These are phyloP conservation scores for Tonatia bakeri DNA, from an alignment of 2,113 vertebrate genomes.

Conservation along the genomic window DNA sequence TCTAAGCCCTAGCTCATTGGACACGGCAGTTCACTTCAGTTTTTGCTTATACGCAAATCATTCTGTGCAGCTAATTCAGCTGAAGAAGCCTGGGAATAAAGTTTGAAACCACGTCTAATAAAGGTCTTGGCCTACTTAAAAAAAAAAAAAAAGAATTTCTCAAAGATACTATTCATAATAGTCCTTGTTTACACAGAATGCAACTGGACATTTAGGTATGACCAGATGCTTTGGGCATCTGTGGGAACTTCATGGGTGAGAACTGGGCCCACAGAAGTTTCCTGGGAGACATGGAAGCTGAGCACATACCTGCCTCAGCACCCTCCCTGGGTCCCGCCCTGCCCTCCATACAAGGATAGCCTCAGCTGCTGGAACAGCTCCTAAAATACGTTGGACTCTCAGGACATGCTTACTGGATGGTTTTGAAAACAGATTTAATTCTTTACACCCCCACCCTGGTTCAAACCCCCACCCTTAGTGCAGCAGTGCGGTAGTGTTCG, in stretches of 20 bases:
- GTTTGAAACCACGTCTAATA: too few relatives aligned
- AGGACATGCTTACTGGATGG: background rate
- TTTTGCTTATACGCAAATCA: too few relatives aligned
- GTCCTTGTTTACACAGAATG: background rate
- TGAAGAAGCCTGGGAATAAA: too few relatives aligned
- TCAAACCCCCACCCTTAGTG: background rate
- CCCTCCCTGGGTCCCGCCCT: fast-evolving
- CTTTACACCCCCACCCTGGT: background rate
- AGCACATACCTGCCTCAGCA: background rate
- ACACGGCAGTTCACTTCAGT: too few relatives aligned
- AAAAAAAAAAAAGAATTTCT: background rate
- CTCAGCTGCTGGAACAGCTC: background rate
- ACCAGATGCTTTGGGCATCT: background rate
- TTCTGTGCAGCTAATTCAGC: too few relatives aligned
- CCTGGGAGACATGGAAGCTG: background rate
- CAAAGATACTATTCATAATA: background rate
- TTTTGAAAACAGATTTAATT: background rate
- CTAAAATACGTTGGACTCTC: background rate
- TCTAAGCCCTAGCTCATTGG: too few relatives aligned
- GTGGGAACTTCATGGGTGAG: background rate
- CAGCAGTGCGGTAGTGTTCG: background rate
- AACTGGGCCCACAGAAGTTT: background rate
- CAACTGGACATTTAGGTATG: background rate
- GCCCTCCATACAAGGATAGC: too few relatives aligned
- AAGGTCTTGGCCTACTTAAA: too few relatives aligned